Evolutionary conservation across 2,113 vertebrate genomes (phyloP), one percentile per base, ranked within the genome.

Genomic region (Tylochromis polylepis): DNA sequence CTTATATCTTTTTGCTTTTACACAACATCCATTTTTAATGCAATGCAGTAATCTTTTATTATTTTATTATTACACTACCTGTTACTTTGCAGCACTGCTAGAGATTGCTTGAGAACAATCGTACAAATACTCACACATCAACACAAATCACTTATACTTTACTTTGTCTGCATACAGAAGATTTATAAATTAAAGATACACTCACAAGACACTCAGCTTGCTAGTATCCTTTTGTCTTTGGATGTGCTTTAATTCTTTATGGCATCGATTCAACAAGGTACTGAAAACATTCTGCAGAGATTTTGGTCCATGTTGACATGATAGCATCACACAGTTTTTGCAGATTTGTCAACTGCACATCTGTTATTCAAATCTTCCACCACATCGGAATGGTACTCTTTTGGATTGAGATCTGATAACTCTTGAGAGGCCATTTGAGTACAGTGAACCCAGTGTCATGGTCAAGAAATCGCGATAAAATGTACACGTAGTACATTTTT

Each of bases 141-240:
- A 43, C n/a, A 70, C 12, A 70, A 24, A 43, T 43, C 65, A 36
- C 36, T 70, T 10, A 70, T 43, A 43, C 36, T 36, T 43, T 24
- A 43, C 24, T 24, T 43, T 43, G 12, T 70, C 36, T 41, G 1
- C 8, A 43, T 70, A 43, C 36, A 43, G 36, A 70, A 43, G 38
- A 70, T 70, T n/a, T n/a, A 43, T 70, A n/a, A n/a, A n/a, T 70
- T 43, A 70, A 43, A 70, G 36, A 41, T 67, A 70, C 0, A 70
- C 1, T 10, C 36, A 70, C n/a, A 41, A 41, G 34, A 70, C n/a
- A 43, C 12, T 70, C 38, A 43, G 9, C 8, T 43, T 43, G 38
- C 1, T 70, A 43, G n/a, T 70, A 24, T 41, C 62, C 11, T 41
- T 41, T 67, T 0, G 0, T 41, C 36, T 0, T 15, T 41, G 11